These are phyloP conservation scores for Tolmerus cingulatus DNA, from an alignment of 2,888 invertebrate species.

Conservation along the genomic window DNA sequence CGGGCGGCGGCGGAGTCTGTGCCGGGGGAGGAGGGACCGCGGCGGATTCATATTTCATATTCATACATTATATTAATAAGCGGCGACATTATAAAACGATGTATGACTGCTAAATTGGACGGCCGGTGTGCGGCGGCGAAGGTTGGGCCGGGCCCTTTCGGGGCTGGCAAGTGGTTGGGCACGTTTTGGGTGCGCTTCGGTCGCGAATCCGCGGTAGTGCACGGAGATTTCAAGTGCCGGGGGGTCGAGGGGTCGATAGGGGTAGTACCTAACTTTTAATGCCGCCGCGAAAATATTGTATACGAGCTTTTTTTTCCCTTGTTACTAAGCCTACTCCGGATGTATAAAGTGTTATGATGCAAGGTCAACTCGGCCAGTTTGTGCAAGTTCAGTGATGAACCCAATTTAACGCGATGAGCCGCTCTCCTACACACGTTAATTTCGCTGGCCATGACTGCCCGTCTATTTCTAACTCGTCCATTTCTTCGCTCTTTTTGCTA, in stretches of 20 bases:
- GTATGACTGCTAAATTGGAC: background rate
- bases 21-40: background rate
- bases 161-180: background rate
- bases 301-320: background rate
- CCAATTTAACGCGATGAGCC: slow-evolving; percentile 26
- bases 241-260: background rate
- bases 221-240: background rate
- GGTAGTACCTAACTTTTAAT: background rate
- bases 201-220: background rate
- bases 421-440: slow-evolving; percentile 30
- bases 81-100: background rate
- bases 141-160: background rate
- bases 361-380: slow-evolving; percentile 14
- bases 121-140: background rate
- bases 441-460: slow-evolving; percentile 23
- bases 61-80: slow-evolving; percentile 10
- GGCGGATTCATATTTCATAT: background rate
- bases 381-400: slow-evolving; percentile 38
- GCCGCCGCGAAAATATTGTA: background rate
- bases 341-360: slow-evolving; percentile 26
- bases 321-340: slow-evolving; percentile 17
- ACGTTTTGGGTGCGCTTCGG: background rate
- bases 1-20: background rate
- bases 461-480: background rate
- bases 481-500: background rate